Evolutionary conservation across 2,797 vertebrate genomes (phyloP).

Genomic region (Tenualosa ilisha): DNA sequence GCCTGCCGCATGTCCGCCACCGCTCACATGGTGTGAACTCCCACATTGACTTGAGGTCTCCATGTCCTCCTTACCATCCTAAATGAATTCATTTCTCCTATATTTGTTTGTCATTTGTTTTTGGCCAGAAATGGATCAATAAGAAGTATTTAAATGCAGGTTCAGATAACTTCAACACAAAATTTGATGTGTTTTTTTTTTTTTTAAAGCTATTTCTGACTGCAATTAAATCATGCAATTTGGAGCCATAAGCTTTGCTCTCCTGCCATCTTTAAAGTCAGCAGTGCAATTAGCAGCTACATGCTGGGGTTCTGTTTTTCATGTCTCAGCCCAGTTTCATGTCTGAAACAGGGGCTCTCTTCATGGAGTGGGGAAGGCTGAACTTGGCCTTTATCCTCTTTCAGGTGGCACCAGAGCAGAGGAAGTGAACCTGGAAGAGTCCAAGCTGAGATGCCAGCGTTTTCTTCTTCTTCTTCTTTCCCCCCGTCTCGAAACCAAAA

Average conservation of each 20-base stretch:
- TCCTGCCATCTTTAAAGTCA: not conserved
- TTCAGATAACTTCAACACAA: not conserved
- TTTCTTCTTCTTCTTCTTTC: not conserved
- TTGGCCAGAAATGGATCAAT: not conserved
- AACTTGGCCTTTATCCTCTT: conserved; percentile 27
- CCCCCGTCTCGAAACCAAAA: not conserved
- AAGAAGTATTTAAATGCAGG: not conserved
- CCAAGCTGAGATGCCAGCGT: not conserved
- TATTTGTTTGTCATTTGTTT: not conserved
- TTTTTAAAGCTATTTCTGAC: not conserved
- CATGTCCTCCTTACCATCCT: too few relatives aligned
- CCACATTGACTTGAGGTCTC: too few relatives aligned
- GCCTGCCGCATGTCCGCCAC: too few relatives aligned
- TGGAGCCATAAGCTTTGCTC: not conserved
- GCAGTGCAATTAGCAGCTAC: not conserved
- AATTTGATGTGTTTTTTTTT: not conserved
- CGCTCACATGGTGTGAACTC: not conserved
- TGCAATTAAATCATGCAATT: not conserved
- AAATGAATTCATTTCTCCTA: not conserved
- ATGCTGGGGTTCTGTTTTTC: not conserved
- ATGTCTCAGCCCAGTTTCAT: too few relatives aligned
- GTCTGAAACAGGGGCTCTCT: not conserved
- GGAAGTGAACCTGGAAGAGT: conserved; percentile 16
- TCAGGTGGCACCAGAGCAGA: conserved; percentile 30
- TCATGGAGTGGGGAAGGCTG: not conserved